Evolutionary conservation across 2,888 invertebrate genomes (phyloP), one percentile per base, ranked within the genome.

Genomic region (Dicycla oo): DNA sequence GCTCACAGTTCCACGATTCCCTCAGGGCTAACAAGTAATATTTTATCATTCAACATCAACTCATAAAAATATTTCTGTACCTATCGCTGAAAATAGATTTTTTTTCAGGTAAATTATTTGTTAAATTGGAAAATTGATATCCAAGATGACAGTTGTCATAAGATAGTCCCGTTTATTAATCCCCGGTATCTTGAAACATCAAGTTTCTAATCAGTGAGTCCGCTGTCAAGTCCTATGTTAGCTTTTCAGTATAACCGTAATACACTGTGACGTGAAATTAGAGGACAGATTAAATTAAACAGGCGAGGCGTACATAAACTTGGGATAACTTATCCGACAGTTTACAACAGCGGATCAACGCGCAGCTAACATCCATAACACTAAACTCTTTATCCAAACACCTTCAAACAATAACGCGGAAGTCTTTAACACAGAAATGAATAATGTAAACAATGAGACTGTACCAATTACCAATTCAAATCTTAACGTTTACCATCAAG

Each of bases 391-490:
- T 73, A 82, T 64, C 74, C 57, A 79, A 80, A 78, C 69, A 73
- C 58, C 51, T 61, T 73, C 30, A 78, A 80, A 78, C 60, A 67
- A 82, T 80, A 80, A 79, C 74, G 15, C n/a, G 45, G 60, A 82
- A 80, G 69, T 73, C 64, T 69, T 73, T 60, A 68, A 78, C 64
- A 56, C 70, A 67, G 66, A 75, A 81, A 83, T 80, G 75, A 83
- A 83, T 81, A 56, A 81, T 80, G 69, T 75, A 80, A 80, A 81
- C 75, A 80, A 74, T 82, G 60, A 80, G 30, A 68, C 71, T 47
- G 49, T 58, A 69, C 58, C 76, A 81, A 84, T 84, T 84, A 84
- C 68, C 85, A 84, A 85, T 85, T 85, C 83, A 85, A 78, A 85
- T 85, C 69, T 7, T 78, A 68, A 81, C 73, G 75, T 81, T 69